Base-by-base conservation (phyloP, 2,113 vertebrate species). In the Sphaerodactylus townsendi region DNA sequence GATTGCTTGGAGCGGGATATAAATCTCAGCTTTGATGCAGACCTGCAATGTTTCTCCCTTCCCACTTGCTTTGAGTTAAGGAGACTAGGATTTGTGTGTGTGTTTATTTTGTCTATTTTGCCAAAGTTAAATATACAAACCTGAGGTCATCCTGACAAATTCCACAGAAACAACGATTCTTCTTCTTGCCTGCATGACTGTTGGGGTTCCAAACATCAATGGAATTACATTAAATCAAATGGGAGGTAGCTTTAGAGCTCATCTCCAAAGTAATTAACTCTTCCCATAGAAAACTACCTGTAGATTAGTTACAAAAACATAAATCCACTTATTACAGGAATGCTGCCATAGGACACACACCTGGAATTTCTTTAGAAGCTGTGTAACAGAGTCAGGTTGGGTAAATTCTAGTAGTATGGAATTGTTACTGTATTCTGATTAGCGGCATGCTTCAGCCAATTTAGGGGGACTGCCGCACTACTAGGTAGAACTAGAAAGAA, bases 111-210 rank as follows among this genome's bases (percentile, higher is more conserved):
- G 77, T 88, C 91, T 94, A 50, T 85, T 93, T 92, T 90, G 82
- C 75, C 79, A 86, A 86, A 92, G 89, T 91, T 80, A 92, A 93
- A 89, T 93, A 87, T 3, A 88, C 90, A 66, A 80, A 86, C 91
- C 86, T 93, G 87, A 93, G 92, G 93, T 94, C 93, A 92, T 87
- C 83, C 91, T 93, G 91, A 94, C 94, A 93, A 92, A 90, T 88
- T 91, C 86, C 91, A 88, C 83, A 85, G 90, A 82, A 90, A 87
- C 79, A 85, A 89, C 85, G 83, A 85, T 90, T 83, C 85, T 89
- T 90, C 86, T 83, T 84, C 91, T 79, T 85, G 88, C 75, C 87
- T 92, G 56, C 41, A 41, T 81, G 17, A 35, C 65, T 71, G 87
- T 90, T 89, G 65, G 74, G 1, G 2, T 82, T 92, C 75, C 82